Evolutionary conservation across 2,113 vertebrate species (phyloP), one percentile per base, ranked within the genome.

Genomic region (Hylia prasina): DNA sequence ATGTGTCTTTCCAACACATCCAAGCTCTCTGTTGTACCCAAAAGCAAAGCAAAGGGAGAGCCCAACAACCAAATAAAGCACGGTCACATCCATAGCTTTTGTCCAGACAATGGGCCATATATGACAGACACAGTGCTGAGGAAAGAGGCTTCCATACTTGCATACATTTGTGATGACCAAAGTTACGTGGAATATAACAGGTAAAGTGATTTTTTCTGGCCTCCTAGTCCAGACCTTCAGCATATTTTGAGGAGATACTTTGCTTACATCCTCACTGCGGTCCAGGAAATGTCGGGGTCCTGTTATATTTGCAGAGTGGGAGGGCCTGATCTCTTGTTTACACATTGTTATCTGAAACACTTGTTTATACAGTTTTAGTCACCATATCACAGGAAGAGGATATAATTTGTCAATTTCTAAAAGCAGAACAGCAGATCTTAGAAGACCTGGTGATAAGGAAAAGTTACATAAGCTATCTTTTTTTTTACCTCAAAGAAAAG

Each of bases 381-480:
- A 87, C 68, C 23, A 7, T 93, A 75, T 93, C 82, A 83, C 64
- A 96, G 91, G 96, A 96, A 95, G 14, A 73, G 83, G 83, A 86
- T 92, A 89, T 89, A 80, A 94, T 95, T 75, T 95, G 27, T 93
- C 86, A 48, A n/a, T 72, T 93, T 89, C 64, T 90, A 50, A 92
- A 88, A 84, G 51, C 35, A 53, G 47, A 86, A 64, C 72, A 81
- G 56, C 51, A 54, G 72, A 60, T 75, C 27, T 89, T n/a, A 70
- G 56, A 71, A 83, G 71, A 70, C 54, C 6, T 77, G 16, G 21
- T 83, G 89, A 92, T 95, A 93, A 93, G 58, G 28, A 81, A 90
- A 83, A 25, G 9, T 89, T 92, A 77, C 27, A 69, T 57, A 88
- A 66, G 20, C 54, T 31, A 47, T 14, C 2, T 84, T 77, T 72